Evolutionary conservation across 2,797 vertebrate species (phyloP).

Genomic region (Cyprinodon diabolis): DNA sequence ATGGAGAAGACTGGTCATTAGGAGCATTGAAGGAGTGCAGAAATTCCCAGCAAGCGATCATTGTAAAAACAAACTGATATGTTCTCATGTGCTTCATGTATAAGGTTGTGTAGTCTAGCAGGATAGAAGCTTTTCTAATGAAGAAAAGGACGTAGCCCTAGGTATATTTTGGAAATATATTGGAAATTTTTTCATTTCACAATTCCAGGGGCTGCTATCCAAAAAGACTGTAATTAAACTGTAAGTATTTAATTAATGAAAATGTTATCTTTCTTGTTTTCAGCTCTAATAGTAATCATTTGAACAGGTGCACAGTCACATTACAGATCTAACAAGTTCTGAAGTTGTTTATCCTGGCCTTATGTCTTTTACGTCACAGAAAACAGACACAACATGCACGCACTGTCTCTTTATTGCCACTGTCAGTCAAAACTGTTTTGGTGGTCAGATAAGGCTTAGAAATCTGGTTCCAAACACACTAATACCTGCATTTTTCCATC

Average conservation of each 20-base stretch:
- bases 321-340: not conserved
- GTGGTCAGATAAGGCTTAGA: slow-evolving; percentile 10
- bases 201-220: not conserved
- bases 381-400: not conserved
- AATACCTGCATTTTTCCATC: slow-evolving; percentile 19
- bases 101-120: no score
- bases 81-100: no score
- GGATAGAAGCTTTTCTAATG: no score
- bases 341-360: not conserved
- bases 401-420: not conserved
- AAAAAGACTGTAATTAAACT: not conserved
- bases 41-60: no score
- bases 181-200: no score
- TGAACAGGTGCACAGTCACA: not conserved
- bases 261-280: not conserved
- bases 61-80: no score
- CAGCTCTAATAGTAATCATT: not conserved
- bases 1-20: no score
- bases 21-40: no score
- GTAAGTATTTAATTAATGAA: not conserved
- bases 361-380: not conserved
- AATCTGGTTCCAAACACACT: slow-evolving; percentile 15
- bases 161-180: no score
- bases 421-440: slow-evolving; percentile 10
- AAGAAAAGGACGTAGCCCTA: no score